These are phyloP conservation scores for Drosophila bipectinata DNA, from an alignment of 1,140 invertebrate species.

Conservation along the genomic window DNA sequence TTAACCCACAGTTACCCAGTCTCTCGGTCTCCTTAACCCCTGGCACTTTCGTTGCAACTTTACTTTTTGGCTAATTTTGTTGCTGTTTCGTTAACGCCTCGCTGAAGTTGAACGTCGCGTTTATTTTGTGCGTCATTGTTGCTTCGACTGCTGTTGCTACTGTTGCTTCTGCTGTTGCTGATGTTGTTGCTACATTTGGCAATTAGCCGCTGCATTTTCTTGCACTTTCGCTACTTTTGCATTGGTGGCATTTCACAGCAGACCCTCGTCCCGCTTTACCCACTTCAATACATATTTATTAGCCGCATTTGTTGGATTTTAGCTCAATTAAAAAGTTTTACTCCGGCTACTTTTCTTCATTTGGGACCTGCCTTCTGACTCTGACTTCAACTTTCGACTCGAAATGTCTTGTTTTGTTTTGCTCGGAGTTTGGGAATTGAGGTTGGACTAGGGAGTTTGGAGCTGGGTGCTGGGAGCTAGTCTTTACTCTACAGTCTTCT, in stretches of 20 bases:
- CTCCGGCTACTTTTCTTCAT: slow-evolving; percentile 79
- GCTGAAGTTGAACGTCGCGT: slow-evolving; percentile 74
- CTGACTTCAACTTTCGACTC: slow-evolving; percentile 37
- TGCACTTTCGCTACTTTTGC: slow-evolving; percentile 48
- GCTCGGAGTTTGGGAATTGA: not conserved
- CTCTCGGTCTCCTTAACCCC: slow-evolving; percentile 3
- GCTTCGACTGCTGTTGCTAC: slow-evolving; percentile 7
- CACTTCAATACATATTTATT: slow-evolving; percentile 81
- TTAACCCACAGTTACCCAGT: not conserved
- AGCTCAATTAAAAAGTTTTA: slow-evolving; percentile 81
- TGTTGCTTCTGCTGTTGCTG: slow-evolving; percentile 26
- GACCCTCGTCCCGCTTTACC: slow-evolving; percentile 1
- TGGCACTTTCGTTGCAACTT: slow-evolving; percentile 32
- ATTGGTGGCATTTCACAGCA: slow-evolving; percentile 19
- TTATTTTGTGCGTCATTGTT: slow-evolving; percentile 68
- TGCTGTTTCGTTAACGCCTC: slow-evolving; percentile 71
- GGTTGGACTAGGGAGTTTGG: not conserved
- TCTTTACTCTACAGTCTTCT: slow-evolving; percentile 22
- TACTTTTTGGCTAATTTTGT: slow-evolving; percentile 80
- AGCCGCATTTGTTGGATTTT: slow-evolving; percentile 82
- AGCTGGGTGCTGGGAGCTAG: slow-evolving; percentile 6
- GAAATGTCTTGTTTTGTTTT: slow-evolving; percentile 47
- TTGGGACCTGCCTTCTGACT: slow-evolving; percentile 63
- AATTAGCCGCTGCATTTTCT: slow-evolving; percentile 71
- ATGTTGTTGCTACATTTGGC: slow-evolving; percentile 66